Percentiles rank a stretch among this genome's conserved stretches.
Conservation (phyloP, 2,888 invertebrate genomes). For the Phania funesta region DNA sequence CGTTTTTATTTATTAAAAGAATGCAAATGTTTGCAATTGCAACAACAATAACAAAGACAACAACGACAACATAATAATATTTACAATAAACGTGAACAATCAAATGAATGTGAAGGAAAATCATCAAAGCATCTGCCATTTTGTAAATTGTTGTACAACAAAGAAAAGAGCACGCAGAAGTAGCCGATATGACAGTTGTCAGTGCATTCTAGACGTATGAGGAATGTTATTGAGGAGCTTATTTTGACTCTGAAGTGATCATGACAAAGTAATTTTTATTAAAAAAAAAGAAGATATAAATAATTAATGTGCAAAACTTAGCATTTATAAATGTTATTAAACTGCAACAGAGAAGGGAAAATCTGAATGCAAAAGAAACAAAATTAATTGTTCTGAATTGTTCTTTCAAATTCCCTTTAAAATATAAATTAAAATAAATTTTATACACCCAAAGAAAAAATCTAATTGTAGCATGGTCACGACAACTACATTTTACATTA, state of each 20-base stretch:
- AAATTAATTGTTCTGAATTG: too few relatives aligned
- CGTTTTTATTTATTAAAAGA: constrained; percentile 55
- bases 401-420: too few relatives aligned
- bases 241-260: neutral
- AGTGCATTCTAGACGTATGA: neutral
- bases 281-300: neutral
- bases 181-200: constrained; percentile 8
- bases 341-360: neutral
- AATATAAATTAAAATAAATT: too few relatives aligned
- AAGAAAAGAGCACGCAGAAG: constrained; percentile 20
- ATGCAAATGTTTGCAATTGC: constrained; percentile 35
- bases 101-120: constrained; percentile 20
- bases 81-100: constrained; percentile 34
- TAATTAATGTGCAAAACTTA: constrained; percentile 20
- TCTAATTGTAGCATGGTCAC: too few relatives aligned
- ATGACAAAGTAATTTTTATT: constrained; percentile 18
- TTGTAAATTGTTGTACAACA: constrained; percentile 17
- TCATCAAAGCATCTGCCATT: constrained; percentile 53
- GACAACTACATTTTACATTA: too few relatives aligned
- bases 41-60: constrained; percentile 1
- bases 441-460: too few relatives aligned
- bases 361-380: neutral
- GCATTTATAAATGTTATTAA: neutral
- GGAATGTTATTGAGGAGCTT: neutral
- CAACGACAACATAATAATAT: neutral